These are phyloP conservation scores for Torymus texanus DNA, from an alignment of 2,888 invertebrate species.

Conservation along the genomic window DNA sequence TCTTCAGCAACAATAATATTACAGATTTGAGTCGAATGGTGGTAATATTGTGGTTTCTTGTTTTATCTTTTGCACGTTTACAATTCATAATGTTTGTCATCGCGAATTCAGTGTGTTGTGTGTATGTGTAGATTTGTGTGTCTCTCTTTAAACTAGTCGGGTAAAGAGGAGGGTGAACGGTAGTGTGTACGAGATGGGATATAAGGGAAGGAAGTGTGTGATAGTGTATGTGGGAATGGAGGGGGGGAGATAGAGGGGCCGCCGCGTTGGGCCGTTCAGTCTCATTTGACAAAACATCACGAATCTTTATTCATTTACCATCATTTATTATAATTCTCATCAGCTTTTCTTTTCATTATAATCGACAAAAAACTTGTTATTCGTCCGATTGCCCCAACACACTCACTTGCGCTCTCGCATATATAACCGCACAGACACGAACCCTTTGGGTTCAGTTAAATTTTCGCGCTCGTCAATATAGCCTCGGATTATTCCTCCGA, in stretches of 20 bases:
- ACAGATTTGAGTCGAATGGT: slow-evolving; percentile 49
- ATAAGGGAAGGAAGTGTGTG: background rate
- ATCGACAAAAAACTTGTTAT: slow-evolving; percentile 42
- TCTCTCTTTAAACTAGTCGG: slow-evolving; percentile 23
- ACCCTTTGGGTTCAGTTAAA: slow-evolving; percentile 56
- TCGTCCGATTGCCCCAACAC: slow-evolving; percentile 69
- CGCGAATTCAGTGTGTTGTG: slow-evolving; percentile 40
- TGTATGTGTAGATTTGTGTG: slow-evolving; percentile 3
- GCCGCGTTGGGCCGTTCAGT: slow-evolving; percentile 72
- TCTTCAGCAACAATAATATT: slow-evolving; percentile 39
- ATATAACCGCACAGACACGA: slow-evolving; percentile 62
- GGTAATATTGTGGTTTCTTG: slow-evolving; percentile 5
- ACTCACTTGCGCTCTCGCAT: slow-evolving; percentile 59
- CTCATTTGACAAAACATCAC: slow-evolving; percentile 70
- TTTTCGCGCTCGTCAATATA: slow-evolving; percentile 49
- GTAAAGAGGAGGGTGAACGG: slow-evolving; percentile 4
- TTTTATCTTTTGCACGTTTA: background rate
- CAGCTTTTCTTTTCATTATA: slow-evolving; percentile 13
- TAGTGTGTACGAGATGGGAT: no score
- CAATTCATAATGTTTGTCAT: slow-evolving; percentile 4
- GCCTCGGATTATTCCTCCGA: slow-evolving; percentile 54
- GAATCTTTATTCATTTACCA: slow-evolving; percentile 48
- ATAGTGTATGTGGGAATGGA: background rate
- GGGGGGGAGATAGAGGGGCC: slow-evolving; percentile 55
- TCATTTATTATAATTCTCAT: slow-evolving; percentile 20